A percentile compares a stretch with the other conserved stretches of the same genome.
Evolutionary conservation across 2,113 vertebrate species (phyloP).

Genomic region (Lophotis ruficrista): DNA sequence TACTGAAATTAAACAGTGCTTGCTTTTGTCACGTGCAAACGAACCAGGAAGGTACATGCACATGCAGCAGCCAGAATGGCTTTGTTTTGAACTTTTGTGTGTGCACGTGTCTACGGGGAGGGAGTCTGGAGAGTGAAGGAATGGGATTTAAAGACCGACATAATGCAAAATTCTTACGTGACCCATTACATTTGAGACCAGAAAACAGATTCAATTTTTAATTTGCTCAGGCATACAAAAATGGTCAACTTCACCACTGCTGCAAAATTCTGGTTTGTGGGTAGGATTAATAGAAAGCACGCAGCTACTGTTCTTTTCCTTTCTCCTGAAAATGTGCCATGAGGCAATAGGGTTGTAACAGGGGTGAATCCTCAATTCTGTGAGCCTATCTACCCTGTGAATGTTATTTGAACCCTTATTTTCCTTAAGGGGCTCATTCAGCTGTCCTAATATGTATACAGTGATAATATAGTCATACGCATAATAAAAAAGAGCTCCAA

Average conservation of each 20-base stretch:
- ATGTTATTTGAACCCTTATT: constrained; percentile 74
- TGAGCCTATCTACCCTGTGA: constrained; percentile 57
- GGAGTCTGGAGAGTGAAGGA: not conserved
- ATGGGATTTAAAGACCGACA: not conserved
- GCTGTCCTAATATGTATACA: constrained; percentile 75
- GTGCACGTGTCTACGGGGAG: not conserved
- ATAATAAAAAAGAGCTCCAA: constrained; percentile 70
- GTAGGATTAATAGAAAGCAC: constrained; percentile 58
- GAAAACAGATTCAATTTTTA: constrained; percentile 69
- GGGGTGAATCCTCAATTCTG: constrained; percentile 70
- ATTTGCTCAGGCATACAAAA: constrained; percentile 72
- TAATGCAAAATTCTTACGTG: constrained; percentile 34
- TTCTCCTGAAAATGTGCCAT: constrained; percentile 49
- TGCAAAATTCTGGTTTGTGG: constrained; percentile 62
- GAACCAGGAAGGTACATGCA: constrained; percentile 31
- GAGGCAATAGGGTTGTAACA: constrained; percentile 63
- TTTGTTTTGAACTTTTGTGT: not conserved
- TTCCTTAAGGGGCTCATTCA: constrained; percentile 76
- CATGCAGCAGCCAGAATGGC: not conserved
- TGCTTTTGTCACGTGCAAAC: constrained; percentile 33
- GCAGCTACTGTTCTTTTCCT: constrained; percentile 40
- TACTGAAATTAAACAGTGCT: constrained; percentile 24
- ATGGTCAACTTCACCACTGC: constrained; percentile 60
- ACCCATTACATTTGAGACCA: constrained; percentile 48
- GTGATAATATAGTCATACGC: constrained; percentile 72